phyloP scores from a whole-genome alignment of 2,797 vertebrate species.

The Naso thynnoides region DNA sequence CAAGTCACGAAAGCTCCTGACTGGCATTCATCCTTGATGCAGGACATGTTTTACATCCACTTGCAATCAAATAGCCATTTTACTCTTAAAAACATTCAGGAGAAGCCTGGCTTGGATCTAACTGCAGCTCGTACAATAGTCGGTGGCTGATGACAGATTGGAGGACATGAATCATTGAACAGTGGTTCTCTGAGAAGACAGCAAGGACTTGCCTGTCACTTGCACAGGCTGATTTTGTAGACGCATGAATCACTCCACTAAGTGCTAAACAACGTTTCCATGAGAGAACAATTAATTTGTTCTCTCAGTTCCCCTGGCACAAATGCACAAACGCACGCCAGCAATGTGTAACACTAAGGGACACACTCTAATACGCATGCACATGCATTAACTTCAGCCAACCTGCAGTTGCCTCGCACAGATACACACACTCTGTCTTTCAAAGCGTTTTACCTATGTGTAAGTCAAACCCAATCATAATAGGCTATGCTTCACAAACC shows the following conservation, averaged over 20 bases:
- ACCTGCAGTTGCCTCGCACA: constrained; percentile 6
- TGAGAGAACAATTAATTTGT: constrained; percentile 76
- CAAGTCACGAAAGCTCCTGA: background rate
- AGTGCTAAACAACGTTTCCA: constrained; percentile 75
- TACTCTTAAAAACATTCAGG: background rate
- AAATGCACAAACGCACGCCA: constrained; percentile 20
- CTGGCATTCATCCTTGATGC: background rate
- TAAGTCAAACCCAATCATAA: constrained; percentile 51
- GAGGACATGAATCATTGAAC: constrained; percentile 73
- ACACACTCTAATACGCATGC: constrained; percentile 22
- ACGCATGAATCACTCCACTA: constrained; percentile 72
- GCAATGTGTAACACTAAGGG: constrained; percentile 20
- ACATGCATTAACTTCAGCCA: background rate
- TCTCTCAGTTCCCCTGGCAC: constrained; percentile 50
- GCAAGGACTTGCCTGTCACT: constrained; percentile 72
- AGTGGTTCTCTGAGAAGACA: constrained; percentile 61
- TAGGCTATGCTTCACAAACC: constrained; percentile 50
- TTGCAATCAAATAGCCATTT: background rate
- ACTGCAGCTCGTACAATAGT: constrained; percentile 30
- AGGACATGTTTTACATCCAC: background rate
- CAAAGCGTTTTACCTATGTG: constrained; percentile 41
- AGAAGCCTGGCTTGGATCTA: constrained; percentile 19
- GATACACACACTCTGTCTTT: constrained; percentile 30
- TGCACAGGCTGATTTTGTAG: constrained; percentile 54
- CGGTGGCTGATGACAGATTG: constrained; percentile 62